Evolutionary conservation across 2,888 invertebrate genomes (phyloP).

Genomic region (Sphaerophoria rueppellii): DNA sequence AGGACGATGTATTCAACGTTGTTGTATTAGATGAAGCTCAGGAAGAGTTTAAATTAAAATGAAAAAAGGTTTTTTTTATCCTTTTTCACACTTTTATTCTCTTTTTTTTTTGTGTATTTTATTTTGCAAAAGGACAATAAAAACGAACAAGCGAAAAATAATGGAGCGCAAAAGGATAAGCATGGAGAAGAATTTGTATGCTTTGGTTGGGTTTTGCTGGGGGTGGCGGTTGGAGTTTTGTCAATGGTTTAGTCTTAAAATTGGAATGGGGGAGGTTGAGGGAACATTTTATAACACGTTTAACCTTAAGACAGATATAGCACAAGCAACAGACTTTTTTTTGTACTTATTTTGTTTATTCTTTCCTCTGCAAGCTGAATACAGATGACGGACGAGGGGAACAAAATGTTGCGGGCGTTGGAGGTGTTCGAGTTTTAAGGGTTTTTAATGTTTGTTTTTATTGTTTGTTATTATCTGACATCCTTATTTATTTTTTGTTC

Average conservation of each 20-base stretch:
- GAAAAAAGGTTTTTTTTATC: conserved; percentile 64
- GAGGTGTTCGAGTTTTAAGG: background rate
- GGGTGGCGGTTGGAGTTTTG: background rate
- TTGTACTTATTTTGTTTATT: conserved; percentile 47
- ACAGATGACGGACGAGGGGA: background rate
- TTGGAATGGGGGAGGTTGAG: background rate
- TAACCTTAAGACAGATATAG: conserved; percentile 70
- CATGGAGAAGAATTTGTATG: conserved; percentile 51
- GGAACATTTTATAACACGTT: conserved; percentile 68
- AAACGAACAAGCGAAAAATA: conserved; percentile 69
- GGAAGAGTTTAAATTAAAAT: conserved; percentile 72
- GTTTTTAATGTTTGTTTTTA: conserved; percentile 8
- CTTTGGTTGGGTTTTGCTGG: conserved; percentile 7
- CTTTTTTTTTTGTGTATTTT: conserved; percentile 15
- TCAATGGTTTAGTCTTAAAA: background rate
- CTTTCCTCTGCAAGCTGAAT: background rate
- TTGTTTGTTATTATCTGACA: conserved; percentile 54
- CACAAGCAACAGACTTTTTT: conserved; percentile 63
- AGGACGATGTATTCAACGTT: background rate
- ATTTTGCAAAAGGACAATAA: conserved; percentile 67
- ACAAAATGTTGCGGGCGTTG: background rate
- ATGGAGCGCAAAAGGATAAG: conserved; percentile 62
- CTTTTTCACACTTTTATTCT: conserved; percentile 41
- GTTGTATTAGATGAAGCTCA: conserved; percentile 18
- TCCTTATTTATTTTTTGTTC: conserved; percentile 57